These are phyloP conservation scores for Plebejus melissa DNA, from an alignment of 2,888 invertebrate species.

Conservation along the genomic window DNA sequence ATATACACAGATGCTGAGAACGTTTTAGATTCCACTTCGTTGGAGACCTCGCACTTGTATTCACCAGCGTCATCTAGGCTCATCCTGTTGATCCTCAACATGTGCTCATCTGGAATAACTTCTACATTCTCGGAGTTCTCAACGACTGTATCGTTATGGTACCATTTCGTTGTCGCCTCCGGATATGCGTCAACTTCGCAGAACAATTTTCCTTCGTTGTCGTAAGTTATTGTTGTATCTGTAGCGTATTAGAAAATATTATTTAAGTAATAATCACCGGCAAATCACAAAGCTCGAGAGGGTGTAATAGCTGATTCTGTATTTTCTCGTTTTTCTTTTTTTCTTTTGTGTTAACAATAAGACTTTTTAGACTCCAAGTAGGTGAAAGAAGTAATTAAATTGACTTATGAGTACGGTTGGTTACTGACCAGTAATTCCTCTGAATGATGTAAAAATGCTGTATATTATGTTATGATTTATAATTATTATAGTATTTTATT, in stretches of 20 bases:
- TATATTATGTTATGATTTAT: neutral
- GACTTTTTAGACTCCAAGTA: too few relatives aligned
- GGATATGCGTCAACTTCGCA: slow-evolving; percentile 62
- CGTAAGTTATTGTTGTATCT: slow-evolving; percentile 58
- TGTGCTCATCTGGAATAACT: slow-evolving; percentile 43
- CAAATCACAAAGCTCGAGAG: too few relatives aligned
- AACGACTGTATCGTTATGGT: slow-evolving; percentile 50
- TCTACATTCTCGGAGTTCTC: slow-evolving; percentile 41
- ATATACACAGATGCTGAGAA: slow-evolving; percentile 48
- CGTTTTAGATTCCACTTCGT: slow-evolving; percentile 43
- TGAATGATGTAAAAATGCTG: neutral
- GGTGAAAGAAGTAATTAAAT: too few relatives aligned
- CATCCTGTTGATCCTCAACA: slow-evolving; percentile 55
- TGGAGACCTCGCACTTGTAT: slow-evolving; percentile 53
- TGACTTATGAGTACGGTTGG: too few relatives aligned
- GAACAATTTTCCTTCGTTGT: slow-evolving; percentile 47
- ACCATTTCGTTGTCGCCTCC: slow-evolving; percentile 55
- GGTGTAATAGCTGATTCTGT: too few relatives aligned
- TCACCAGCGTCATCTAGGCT: slow-evolving; percentile 49
- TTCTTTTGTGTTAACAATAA: too few relatives aligned
- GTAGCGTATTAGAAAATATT: neutral
- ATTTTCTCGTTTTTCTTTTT: too few relatives aligned
- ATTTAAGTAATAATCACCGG: neutral
- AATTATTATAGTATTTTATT: neutral
- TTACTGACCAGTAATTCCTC: too few relatives aligned